Base-by-base conservation (phyloP, 2,113 vertebrate species). In the Pterocles orientalis region DNA sequence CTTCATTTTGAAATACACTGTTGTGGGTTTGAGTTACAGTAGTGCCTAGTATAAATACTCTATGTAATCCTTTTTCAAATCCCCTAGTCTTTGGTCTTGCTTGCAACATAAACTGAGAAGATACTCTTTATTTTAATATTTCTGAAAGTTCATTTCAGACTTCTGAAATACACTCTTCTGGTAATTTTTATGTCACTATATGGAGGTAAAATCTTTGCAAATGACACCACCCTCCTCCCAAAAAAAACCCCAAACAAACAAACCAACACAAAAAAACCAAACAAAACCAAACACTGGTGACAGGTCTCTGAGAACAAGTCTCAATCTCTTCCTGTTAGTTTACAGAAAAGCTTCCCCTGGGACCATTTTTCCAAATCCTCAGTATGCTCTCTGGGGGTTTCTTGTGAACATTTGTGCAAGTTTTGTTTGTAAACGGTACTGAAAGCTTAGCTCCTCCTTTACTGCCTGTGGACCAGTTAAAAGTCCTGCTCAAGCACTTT, bases 381-480 rank as follows among this genome's bases (percentile, higher is more conserved):
- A 17, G 8, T 41, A 3, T 57, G 10, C 3, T 77, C 21, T 26
- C 18, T 21, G 36, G 23, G 12, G 6, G 2, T 39, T 65, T 66
- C 31, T 43, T 43, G 28, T 18, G 25, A 69, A 25, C 9, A 5
- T 16, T 3, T 0, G 4, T 11, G 4, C 16, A 70, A 39, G 13
- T 61, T 73, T 53, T 65, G 25, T 86, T 80, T 57, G 29, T 53
- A 39, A 93, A 69, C 33, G 41, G 23, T 43, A n/a, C 33, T 53
- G 17, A 10, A 43, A 82, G 36, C n/a, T 50, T 36, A 56, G 18
- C 51, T 92, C 68, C 18, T 60, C 45, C 7, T 24, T 80, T 39
- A 34, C 16, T 50, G 23, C 5, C 19, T 58, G 11, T 39, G 58
- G 14, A 53, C 18, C 10, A 14, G 6, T 17, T 80, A 34, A 3